Evolutionary conservation across 2,888 invertebrate genomes (phyloP), one percentile per base, ranked within the genome.

Genomic region (Notocelia uddmanniana): DNA sequence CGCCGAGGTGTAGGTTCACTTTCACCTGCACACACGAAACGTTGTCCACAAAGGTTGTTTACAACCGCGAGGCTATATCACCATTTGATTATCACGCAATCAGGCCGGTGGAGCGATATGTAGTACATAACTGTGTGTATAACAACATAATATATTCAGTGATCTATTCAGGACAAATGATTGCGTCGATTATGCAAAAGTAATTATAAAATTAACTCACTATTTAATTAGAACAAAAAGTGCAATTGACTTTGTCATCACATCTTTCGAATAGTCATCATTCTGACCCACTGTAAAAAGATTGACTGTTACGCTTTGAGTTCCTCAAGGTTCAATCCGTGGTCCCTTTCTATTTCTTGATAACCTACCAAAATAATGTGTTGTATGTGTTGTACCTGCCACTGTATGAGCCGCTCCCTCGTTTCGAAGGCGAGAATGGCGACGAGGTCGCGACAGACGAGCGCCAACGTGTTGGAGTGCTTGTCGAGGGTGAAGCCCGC

Each of bases 401-500:
- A 98, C 91, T 98, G 97, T 85, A 98, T 97, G 79, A 98, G 95
- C 45, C 97, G 94, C 90, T 98, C 98, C 76, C 98, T 94, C 73
- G 97, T 97, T 87, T 98, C 97, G 88, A 98, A 98, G 21, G 98
- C 98, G 76, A 98, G 94, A 50, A 98, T 95, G 58, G 97, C 97
- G 68, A 96, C 96, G 76, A 97, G 96, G 87, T 98, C 97, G 80
- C 97, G 96, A 88, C 98, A 98, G 77, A 98, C 95, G 79, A 98
- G 96, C 76, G 98, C 98, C 82, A 98, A 95, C 60, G 98, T 98
- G 91, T 98, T 96, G 74, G 97, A 97, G 92, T 98, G 98, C 90
- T 97, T 97, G 94, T 98, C 98, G 83, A 98, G 95, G 71, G 97
- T 97, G 92, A 98, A 98, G 77, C 97, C 97, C 74, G 96, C 95